Percentiles rank a stretch among this genome's conserved stretches.
phyloP scores from a whole-genome alignment of 2,888 invertebrate genomes.

The Aporophyla lueneburgensis region DNA sequence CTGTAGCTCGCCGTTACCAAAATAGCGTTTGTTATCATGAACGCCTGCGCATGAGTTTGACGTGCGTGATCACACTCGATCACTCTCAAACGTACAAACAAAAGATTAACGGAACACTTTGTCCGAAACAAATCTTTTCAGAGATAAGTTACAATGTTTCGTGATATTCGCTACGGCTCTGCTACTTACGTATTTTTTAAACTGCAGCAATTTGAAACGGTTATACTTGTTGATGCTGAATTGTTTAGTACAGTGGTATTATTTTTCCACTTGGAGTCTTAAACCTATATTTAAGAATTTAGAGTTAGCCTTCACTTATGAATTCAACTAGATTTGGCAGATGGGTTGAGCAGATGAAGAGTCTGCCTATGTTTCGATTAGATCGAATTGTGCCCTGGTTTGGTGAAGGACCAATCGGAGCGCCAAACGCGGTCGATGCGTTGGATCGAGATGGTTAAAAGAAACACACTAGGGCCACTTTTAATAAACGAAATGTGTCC shows the following conservation, averaged over 20 bases:
- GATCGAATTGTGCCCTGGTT: neutral
- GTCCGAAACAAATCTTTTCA: conserved; percentile 43
- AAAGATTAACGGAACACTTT: conserved; percentile 45
- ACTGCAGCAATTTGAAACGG: conserved; percentile 1
- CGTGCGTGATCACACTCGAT: conserved; percentile 61
- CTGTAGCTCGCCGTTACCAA: conserved; percentile 18
- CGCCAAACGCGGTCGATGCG: no score
- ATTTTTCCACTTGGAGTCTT: neutral
- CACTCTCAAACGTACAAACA: conserved; percentile 52
- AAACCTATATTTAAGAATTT: neutral
- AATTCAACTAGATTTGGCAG: no score
- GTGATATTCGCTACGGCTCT: neutral
- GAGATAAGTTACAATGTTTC: conserved; percentile 24
- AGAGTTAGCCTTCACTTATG: no score
- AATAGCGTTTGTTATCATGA: conserved; percentile 55
- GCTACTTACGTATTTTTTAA: conserved; percentile 8
- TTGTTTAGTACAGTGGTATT: neutral
- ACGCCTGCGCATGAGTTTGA: conserved; percentile 44
- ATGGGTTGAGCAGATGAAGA: neutral
- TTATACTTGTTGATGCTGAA: neutral
- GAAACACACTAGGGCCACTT: no score
- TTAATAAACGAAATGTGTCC: neutral
- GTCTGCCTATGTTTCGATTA: neutral
- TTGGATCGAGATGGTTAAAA: no score
- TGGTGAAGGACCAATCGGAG: no score